These are phyloP conservation scores for Charina bottae DNA, from an alignment of 2,113 vertebrate species.

Conservation along the genomic window DNA sequence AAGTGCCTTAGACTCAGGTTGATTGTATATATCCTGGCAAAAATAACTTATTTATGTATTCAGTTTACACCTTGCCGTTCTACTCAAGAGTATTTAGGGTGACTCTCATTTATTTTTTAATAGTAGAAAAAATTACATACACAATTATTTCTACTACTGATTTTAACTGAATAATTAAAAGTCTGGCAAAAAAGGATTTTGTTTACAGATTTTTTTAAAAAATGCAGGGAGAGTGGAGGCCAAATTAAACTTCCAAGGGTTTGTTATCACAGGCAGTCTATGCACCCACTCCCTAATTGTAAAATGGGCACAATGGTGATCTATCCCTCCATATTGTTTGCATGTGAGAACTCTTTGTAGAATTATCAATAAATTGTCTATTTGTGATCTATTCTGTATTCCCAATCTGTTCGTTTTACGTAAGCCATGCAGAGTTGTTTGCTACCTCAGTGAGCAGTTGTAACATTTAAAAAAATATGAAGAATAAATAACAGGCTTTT, in stretches of 20 bases:
- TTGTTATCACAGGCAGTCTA: background rate
- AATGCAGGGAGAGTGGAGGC: background rate
- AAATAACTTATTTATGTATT: background rate
- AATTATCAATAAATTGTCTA: constrained; percentile 4
- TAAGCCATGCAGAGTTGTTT: background rate
- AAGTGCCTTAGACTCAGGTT: background rate
- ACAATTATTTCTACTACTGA: background rate
- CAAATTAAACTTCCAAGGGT: background rate
- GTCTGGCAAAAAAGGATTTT: background rate
- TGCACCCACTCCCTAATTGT: background rate
- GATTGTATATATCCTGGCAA: background rate
- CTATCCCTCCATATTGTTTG: background rate
- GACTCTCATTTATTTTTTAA: background rate
- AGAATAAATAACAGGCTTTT: constrained; percentile 5
- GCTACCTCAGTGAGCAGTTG: background rate
- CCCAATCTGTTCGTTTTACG: background rate
- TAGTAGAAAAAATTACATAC: background rate
- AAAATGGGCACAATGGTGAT: background rate
- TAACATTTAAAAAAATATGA: constrained; percentile 26
- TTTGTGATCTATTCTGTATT: constrained; percentile 17
- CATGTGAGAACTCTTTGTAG: background rate
- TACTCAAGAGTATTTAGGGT: background rate
- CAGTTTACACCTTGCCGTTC: background rate
- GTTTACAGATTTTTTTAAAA: background rate
- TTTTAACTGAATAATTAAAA: background rate